Percentiles rank a stretch among this genome's conserved stretches.
These are phyloP conservation scores for Napeogenes inachia DNA, from an alignment of 2,888 invertebrate genomes.

Conservation along the genomic window DNA sequence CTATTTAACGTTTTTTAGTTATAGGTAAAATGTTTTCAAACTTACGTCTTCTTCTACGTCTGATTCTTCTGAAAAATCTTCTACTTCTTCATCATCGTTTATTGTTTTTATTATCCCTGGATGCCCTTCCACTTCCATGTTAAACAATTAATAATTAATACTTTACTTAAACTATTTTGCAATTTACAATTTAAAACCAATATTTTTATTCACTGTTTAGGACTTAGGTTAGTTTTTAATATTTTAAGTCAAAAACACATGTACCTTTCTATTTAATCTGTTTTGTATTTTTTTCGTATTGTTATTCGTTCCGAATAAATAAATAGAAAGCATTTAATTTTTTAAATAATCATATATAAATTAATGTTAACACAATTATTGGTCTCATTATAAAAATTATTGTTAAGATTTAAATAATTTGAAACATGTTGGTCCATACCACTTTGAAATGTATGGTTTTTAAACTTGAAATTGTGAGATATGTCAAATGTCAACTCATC, in stretches of 20 bases:
- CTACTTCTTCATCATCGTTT: slow-evolving; percentile 87
- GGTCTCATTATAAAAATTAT: too few relatives aligned
- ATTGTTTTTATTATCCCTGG: slow-evolving; percentile 89
- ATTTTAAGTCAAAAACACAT: slow-evolving; percentile 26
- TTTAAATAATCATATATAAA: too few relatives aligned
- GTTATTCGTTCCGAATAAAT: neutral
- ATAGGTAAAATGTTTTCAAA: slow-evolving; percentile 3
- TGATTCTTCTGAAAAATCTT: slow-evolving; percentile 87
- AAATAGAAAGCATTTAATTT: too few relatives aligned
- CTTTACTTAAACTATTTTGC: slow-evolving; percentile 11
- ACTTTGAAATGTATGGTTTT: neutral
- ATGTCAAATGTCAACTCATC: neutral
- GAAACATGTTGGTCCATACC: too few relatives aligned
- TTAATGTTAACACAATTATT: too few relatives aligned
- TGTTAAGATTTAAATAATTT: too few relatives aligned
- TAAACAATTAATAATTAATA: slow-evolving; percentile 18
- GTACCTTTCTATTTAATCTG: slow-evolving; percentile 8
- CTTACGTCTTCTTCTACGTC: slow-evolving; percentile 87
- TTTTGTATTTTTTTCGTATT: neutral
- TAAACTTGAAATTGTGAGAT: neutral
- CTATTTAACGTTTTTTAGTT: neutral
- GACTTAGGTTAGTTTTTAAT: slow-evolving; percentile 9
- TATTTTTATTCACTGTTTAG: neutral
- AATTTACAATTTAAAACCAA: slow-evolving; percentile 4
- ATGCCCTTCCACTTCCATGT: slow-evolving; percentile 46